These are phyloP conservation scores for Crotalus adamanteus DNA, from an alignment of 2,797 vertebrate species.

Conservation along the genomic window DNA sequence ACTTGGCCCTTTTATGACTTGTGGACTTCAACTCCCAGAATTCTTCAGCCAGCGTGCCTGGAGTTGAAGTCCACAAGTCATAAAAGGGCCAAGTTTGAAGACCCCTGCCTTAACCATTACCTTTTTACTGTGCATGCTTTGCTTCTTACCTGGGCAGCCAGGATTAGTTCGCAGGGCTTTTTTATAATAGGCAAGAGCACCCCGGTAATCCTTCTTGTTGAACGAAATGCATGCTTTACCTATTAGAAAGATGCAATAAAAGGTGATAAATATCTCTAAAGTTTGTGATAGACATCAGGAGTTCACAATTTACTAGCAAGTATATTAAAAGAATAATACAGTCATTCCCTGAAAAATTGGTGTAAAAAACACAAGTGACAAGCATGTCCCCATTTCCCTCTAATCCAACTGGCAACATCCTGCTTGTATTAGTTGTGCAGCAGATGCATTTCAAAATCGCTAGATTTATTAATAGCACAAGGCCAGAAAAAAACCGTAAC, in stretches of 20 bases:
- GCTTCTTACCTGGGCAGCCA: conserved; percentile 89
- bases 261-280: not conserved
- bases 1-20: too few species aligned
- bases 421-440: not conserved
- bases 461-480: not conserved
- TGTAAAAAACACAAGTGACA: not conserved
- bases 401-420: not conserved
- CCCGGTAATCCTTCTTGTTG: conserved; percentile 98
- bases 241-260: conserved; percentile 57
- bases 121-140: not conserved
- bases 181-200: conserved; percentile 97
- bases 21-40: too few species aligned
- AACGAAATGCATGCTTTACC: conserved; percentile 99
- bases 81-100: too few species aligned
- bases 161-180: conserved; percentile 97
- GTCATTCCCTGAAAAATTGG: not conserved
- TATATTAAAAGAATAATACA: not conserved
- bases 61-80: too few species aligned
- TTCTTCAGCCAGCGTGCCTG: too few species aligned
- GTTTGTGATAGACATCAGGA: conserved; percentile 12
- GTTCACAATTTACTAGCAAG: not conserved
- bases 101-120: not conserved
- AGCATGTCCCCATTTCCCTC: not conserved
- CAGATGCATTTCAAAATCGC: not conserved
- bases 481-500: not conserved